Evolutionary conservation across 2,113 vertebrate species (phyloP), one percentile per base, ranked within the genome.

Genomic region (Alethe diademata): DNA sequence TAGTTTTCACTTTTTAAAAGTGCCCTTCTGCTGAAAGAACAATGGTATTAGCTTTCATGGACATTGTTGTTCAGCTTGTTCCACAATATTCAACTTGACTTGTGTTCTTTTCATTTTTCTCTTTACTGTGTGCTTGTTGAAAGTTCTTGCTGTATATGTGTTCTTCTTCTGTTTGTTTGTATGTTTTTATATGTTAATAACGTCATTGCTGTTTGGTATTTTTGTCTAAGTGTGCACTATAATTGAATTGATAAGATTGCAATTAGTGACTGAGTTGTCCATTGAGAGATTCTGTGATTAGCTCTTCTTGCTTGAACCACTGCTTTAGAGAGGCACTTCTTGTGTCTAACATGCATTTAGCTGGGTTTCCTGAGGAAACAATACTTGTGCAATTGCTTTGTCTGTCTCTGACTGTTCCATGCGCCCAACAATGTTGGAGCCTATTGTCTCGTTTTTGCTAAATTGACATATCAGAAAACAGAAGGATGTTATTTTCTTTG

Each of bases 301-400:
- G 70, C 45, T 82, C 29, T 88, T 93, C 79, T 93, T 94, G 67
- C 70, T 94, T 94, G 78, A 83, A 93, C 72, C 65, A 71, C 75
- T 86, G 75, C 93, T 90, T 36, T 74, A 83, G 64, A 95, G 82
- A 71, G 74, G 51, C n/a, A 76, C 19, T 24, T 88, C 75, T 88
- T 74, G 56, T 90, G 40, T 88, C 47, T 86, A 58, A 29, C 33
- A 4, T 75, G 31, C 28, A 25, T 91, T 91, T 66, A 51, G 61
- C 51, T 82, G 85, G 17, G 19, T 85, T 85, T 92, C n/a, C 45
- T 61, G 43, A 82, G 66, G 35, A 92, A 78, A 16, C 69, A 74
- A 29, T 45, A 25, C 45, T 64, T 75, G 48, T 69, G 36, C 23
- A 40, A 11, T 85, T 90, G 31, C 35, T 38, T 24, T 51, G 15